phyloP scores from a whole-genome alignment of 2,113 vertebrate genomes.

The Oreochromis spilurus region DNA sequence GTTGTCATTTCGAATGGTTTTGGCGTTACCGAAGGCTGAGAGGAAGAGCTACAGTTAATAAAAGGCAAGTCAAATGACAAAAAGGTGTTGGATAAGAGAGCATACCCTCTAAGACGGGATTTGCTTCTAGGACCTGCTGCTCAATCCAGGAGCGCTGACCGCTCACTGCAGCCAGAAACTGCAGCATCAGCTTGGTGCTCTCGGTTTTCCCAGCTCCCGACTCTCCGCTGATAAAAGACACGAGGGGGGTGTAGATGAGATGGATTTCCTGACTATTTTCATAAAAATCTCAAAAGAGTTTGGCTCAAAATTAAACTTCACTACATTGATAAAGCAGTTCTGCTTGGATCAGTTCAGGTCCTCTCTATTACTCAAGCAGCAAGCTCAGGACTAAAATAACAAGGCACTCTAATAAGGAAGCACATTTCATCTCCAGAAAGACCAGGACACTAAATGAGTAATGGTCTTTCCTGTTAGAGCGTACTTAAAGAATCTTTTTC shows the following conservation, averaged over 20 bases:
- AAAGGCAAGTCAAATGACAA: not conserved
- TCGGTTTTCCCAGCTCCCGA: conserved; percentile 97
- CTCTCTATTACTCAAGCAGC: not conserved
- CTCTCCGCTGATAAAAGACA: conserved; percentile 79
- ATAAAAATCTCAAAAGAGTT: not conserved
- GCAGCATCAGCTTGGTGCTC: conserved; percentile 92
- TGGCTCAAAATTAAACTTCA: not conserved
- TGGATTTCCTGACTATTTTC: not conserved
- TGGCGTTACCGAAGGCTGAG: conserved; percentile 94
- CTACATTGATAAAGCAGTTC: not conserved
- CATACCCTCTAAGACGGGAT: conserved; percentile 87
- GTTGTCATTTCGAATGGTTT: conserved; percentile 93
- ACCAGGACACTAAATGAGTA: not conserved
- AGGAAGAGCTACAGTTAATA: not conserved
- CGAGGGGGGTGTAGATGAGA: not conserved
- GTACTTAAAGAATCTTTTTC: not conserved
- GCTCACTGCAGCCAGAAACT: conserved; percentile 90
- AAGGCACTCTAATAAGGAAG: not conserved
- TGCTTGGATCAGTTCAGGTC: not conserved
- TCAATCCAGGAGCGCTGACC: conserved; percentile 95
- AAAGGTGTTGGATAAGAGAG: not conserved
- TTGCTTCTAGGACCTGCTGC: conserved; percentile 94
- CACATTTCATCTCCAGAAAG: not conserved
- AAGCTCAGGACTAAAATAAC: not conserved
- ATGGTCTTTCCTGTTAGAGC: not conserved